Base-by-base conservation (phyloP, 2,888 invertebrate species). In the Tetrapedia diversipes region DNA sequence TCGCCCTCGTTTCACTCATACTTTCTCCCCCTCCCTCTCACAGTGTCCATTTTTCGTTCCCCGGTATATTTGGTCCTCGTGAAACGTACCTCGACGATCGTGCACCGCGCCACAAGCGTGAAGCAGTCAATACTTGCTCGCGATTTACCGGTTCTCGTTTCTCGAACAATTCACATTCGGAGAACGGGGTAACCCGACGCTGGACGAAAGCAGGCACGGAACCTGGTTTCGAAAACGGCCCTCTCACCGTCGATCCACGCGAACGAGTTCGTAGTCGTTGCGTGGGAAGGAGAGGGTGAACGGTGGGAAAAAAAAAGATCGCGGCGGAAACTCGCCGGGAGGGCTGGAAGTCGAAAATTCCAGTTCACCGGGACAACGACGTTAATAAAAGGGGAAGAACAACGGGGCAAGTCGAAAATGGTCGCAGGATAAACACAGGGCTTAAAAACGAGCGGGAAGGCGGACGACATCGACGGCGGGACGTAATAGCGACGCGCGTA, bases 401-500 rank as follows among this genome's bases (percentile, higher is more conserved):
- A 19, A n/a, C 0, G 10, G 11, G 3, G 16, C 3, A 3, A 6
- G 43, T 10, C 32, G 24, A 77, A 68, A 59, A 63, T 53, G 45
- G 27, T 11, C n/a, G 57, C 53, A 51, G 69, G 80, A 82, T 77
- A 84, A 84, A 84, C 75, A 80, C 66, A 49, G 16, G 32, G 67
- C 51, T 80, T 70, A 68, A 80, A 73, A 77, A 68, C 65, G 71
- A 54, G 63, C 22, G 22, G 34, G 37, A 3, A 47, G 32, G 51
- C 41, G 24, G 51, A 68, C 34, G 69, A 59, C 77, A 72, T 72
- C 66, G 69, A 27, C 41, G 73, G 71, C 41, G 71, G 73, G 45
- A 72, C 75, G 61, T 79, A 82, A 80, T 79, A 82, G 82, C 54
- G 75, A 75, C 74, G 81, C 82, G 80, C 82, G 82, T 84, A 84